A percentile compares a stretch with the other conserved stretches of the same genome.
Conservation (phyloP, 2,797 vertebrate genomes). For the Megaceryle alcyon region DNA sequence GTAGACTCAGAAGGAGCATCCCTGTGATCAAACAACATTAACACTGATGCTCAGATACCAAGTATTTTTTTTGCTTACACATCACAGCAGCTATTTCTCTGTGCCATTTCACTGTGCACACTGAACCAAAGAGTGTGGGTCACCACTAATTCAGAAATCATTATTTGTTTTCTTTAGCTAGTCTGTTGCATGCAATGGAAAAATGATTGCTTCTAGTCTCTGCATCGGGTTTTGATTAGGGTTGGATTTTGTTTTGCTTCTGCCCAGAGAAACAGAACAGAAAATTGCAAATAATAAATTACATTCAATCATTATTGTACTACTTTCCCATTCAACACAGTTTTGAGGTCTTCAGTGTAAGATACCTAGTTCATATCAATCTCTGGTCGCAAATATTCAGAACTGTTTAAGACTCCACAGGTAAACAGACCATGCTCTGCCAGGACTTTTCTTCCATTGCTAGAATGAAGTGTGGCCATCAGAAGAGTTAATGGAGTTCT, state of each 20-base stretch:
- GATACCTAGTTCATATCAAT: not conserved
- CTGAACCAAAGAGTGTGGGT: not conserved
- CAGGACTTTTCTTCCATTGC: not conserved
- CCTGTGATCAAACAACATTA: not conserved
- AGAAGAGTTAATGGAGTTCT: not conserved
- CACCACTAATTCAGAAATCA: constrained; percentile 9
- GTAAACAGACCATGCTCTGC: not conserved
- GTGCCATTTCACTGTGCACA: not conserved
- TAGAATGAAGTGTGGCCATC: not conserved
- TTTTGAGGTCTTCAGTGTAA: not conserved
- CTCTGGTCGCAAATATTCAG: not conserved
- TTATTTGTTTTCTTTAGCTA: not conserved
- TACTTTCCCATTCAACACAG: not conserved
- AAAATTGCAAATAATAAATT: constrained; percentile 13
- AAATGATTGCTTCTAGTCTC: not conserved
- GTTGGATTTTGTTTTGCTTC: constrained; percentile 21
- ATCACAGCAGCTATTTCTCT: not conserved
- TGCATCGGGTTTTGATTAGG: not conserved
- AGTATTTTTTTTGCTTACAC: not conserved
- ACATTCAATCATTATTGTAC: not conserved
- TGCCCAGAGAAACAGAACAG: not conserved
- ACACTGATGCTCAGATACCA: not conserved
- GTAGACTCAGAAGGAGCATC: not conserved
- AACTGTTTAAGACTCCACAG: not conserved
- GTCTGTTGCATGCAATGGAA: not conserved